Evolutionary conservation across 2,888 invertebrate genomes (phyloP), one percentile per base, ranked within the genome.

Genomic region (Calameuta filiformis): DNA sequence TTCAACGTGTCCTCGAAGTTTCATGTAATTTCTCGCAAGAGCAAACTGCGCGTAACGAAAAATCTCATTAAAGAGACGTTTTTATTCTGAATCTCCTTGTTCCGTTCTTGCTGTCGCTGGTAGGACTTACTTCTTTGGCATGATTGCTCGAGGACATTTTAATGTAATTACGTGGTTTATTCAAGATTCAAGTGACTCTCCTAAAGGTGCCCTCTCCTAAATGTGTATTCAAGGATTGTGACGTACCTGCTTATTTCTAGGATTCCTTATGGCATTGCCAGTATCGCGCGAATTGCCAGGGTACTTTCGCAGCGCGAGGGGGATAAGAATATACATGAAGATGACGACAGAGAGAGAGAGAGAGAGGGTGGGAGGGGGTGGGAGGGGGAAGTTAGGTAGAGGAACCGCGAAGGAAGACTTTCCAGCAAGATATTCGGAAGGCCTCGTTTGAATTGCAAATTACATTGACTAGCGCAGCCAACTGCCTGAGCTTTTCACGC

Each of bases 381-480:
- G 12, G 40, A 1, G 12, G 23, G 6, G 6, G 1, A 6, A 1
- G 33, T 33, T 33, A 3, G 4, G 33, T 0, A 33, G 9, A 56
- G 56, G 35, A 12, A 56, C 23, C 23, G 23, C 56, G 56, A 56
- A 56, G 23, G 56, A 56, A 23, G 23, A 23, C 56, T 56, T 23
- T 56, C 56, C 56, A 56, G 23, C 23, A 56, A 56, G 56, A 56
- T 56, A 56, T 56, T 56, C 78, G 74, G 79, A 80, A 85, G 79
- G 78, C 81, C 77, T 73, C 81, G 76, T 84, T 84, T 84, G 83
- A 83, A 85, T 85, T 85, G 85, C 85, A 85, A 85, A 85, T 83
- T 33, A 71, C 35, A 78, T 69, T 76, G 80, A 80, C 80, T 77
- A 76, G 37, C 76, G 80, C 35, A 34, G 69, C 81, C 81, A 79